phyloP scores from a whole-genome alignment of 1,140 invertebrate species.

The Rhagoletis zephyria region DNA sequence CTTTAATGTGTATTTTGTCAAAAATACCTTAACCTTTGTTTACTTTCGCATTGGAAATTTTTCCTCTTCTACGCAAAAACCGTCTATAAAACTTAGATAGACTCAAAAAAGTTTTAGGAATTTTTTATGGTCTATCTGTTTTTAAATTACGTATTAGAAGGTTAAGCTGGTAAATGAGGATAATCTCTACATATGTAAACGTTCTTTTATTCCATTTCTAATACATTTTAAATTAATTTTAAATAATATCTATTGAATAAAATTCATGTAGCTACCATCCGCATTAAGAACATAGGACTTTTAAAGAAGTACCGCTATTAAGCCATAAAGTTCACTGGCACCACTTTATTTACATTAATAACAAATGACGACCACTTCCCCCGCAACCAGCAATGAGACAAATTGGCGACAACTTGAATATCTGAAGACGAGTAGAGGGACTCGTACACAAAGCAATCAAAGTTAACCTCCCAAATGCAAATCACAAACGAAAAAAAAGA shows the following conservation, averaged over 20 bases:
- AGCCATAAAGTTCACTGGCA: not conserved
- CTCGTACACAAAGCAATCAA: constrained; percentile 7
- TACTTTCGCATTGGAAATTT: no score
- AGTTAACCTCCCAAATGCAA: constrained; percentile 19
- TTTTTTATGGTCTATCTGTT: no score
- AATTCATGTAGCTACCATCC: not conserved
- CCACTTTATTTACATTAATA: not conserved
- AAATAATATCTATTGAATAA: not conserved
- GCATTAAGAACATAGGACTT: not conserved
- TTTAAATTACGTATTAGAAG: no score
- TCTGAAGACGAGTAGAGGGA: not conserved
- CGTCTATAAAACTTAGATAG: no score
- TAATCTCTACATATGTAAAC: no score
- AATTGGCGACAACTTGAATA: not conserved
- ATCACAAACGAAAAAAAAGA: not conserved
- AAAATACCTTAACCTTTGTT: no score
- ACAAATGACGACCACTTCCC: not conserved
- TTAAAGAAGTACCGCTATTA: not conserved
- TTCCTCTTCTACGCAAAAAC: no score
- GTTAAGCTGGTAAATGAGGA: no score
- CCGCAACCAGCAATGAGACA: not conserved
- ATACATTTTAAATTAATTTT: no score
- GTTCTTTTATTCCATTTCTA: no score
- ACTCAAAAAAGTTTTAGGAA: no score
- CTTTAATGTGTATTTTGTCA: no score